Base-by-base conservation (phyloP, 2,113 vertebrate genomes). In the Indri indri region DNA sequence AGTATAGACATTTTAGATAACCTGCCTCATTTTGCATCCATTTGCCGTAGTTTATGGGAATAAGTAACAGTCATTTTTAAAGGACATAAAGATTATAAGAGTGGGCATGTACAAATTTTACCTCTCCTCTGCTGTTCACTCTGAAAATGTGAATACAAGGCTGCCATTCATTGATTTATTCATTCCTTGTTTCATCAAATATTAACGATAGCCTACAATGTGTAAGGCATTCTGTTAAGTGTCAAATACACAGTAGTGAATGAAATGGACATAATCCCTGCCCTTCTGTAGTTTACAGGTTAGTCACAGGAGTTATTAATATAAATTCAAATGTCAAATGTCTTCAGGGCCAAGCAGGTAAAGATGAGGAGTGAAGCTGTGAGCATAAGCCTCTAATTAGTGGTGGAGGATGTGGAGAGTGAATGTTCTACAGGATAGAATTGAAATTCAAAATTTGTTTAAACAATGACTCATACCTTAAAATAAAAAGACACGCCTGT, bases 141-240 rank as follows among this genome's bases (percentile, higher is more conserved):
- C 57, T n/a, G 37, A 45, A 93, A 52, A 74, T 63, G 22, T 93
- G 52, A 95, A 71, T 76, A 61, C 5, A 18, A 92, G 34, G 16
- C 22, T 76, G 6, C 6, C 5, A 25, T 71, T 68, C 57, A 86
- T 47, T 25, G 45, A 71, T 71, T 32, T 80, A 17, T 61, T 37
- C 20, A 37, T 63, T 65, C 54, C 92, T 85, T 87, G 57, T 65
- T 89, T 97, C 57, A 66, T 97, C 34, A 90, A 74, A 66, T 80
- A 65, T 81, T 95, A 94, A 93, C 54, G 25, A 90, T 25, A 74
- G 25, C 12, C 47, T 89, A 37, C 30, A 12, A 37, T 70, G 40
- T 45, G 3, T 71, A 82, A 83, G 14, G 32, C 27, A n/a, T 77
- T 88, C 66, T 95, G 57, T 10, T 61, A 68, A 45, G 37, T 71